Conservation (phyloP, 2,888 invertebrate genomes). For the Bugulina stolonifera region DNA sequence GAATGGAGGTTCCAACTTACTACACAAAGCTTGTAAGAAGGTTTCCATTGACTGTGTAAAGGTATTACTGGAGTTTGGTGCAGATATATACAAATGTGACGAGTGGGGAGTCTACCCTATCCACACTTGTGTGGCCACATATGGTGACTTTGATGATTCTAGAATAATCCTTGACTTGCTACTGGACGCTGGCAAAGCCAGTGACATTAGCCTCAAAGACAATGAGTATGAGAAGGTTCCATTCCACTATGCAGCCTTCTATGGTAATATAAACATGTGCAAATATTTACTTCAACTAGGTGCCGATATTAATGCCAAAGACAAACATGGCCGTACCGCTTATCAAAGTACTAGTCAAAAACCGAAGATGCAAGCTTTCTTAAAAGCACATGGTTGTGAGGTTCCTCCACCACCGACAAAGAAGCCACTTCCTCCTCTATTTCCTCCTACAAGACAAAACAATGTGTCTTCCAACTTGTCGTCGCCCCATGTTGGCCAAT, state of each 20-base stretch:
- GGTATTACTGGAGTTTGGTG: constrained; percentile 2
- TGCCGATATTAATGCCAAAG: constrained; percentile 14
- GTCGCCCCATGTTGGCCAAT: too few species aligned
- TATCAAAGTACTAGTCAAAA: not conserved
- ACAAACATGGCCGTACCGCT: constrained; percentile 21
- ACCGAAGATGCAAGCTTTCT: not conserved
- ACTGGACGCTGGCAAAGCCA: constrained; percentile 1
- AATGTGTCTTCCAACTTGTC: too few species aligned
- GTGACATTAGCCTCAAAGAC: not conserved
- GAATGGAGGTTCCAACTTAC: not conserved
- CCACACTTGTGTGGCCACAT: constrained; percentile 11
- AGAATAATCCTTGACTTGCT: not conserved
- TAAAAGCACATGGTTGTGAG: constrained; percentile 2
- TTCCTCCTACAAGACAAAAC: not conserved
- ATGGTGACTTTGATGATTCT: constrained; percentile 26
- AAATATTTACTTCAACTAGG: not conserved
- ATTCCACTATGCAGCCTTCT: constrained; percentile 13
- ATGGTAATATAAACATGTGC: constrained; percentile 12
- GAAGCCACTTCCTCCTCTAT: not conserved
- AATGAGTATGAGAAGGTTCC: not conserved
- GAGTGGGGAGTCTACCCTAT: constrained; percentile 17
- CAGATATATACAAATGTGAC: not conserved
- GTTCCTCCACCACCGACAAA: not conserved
- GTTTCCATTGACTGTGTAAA: constrained; percentile 14
- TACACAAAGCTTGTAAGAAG: constrained; percentile 12